Conservation (phyloP, 1,140 invertebrate genomes). For the Drosophila takahashii region DNA sequence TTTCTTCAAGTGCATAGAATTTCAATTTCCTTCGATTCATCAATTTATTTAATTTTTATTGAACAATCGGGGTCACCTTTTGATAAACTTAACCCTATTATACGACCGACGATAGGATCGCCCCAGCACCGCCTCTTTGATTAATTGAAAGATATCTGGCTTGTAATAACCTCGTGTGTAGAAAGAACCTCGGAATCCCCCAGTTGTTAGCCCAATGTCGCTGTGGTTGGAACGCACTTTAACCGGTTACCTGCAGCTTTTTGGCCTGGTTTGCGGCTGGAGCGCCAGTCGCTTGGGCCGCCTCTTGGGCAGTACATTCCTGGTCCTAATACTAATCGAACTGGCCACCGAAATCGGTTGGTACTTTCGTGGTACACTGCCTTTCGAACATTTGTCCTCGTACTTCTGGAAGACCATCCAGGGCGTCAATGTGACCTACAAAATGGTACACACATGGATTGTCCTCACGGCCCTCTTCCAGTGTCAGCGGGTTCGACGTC, state of each 20-base stretch:
- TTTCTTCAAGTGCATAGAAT: too few relatives aligned
- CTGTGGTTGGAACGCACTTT: constrained; percentile 38
- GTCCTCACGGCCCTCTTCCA: constrained; percentile 15
- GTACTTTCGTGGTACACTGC: background rate
- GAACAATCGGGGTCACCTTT: background rate
- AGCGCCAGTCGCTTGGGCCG: constrained; percentile 14
- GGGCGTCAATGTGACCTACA: constrained; percentile 44
- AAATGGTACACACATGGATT: constrained; percentile 38
- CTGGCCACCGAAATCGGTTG: constrained; percentile 7
- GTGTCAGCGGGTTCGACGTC: constrained; percentile 23
- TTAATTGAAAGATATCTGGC: constrained; percentile 45
- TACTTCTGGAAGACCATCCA: constrained; percentile 31
- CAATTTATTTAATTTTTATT: too few relatives aligned
- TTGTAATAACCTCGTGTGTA: background rate
- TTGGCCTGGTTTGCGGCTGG: constrained; percentile 50
- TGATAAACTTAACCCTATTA: background rate
- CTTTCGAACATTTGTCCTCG: background rate
- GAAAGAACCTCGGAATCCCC: background rate
- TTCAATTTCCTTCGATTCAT: too few relatives aligned
- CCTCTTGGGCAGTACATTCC: constrained; percentile 22
- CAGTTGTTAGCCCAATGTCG: constrained; percentile 46
- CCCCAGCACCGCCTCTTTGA: constrained; percentile 24
- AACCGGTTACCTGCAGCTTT: constrained; percentile 42
- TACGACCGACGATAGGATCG: background rate
- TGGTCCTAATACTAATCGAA: constrained; percentile 34